These are phyloP conservation scores for Notothenia rossii DNA, from an alignment of 2,113 vertebrate species.

Conservation along the genomic window DNA sequence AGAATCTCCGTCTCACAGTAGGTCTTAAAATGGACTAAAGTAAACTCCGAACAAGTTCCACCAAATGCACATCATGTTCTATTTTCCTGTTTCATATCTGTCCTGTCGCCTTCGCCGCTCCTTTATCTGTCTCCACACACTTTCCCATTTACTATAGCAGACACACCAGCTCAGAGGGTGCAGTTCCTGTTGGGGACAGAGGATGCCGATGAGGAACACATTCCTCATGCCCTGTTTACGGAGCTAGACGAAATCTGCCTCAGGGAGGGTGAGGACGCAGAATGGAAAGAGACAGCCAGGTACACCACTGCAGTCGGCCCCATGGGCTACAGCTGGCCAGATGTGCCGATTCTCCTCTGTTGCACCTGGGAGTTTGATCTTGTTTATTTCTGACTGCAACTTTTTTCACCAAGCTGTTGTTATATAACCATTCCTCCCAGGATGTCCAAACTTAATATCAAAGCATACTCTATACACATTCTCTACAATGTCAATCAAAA, in stretches of 20 bases:
- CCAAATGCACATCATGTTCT: neutral
- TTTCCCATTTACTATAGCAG: slow-evolving; percentile 67
- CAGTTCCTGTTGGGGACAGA: slow-evolving; percentile 98
- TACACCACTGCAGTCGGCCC: slow-evolving; percentile 56
- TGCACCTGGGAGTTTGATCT: slow-evolving; percentile 21
- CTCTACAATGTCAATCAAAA: neutral
- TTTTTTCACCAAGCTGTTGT: neutral
- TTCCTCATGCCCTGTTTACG: slow-evolving; percentile 98
- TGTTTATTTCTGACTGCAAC: neutral
- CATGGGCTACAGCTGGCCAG: slow-evolving; percentile 5
- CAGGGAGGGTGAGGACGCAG: slow-evolving; percentile 95
- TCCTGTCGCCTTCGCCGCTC: neutral
- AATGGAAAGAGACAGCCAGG: slow-evolving; percentile 99
- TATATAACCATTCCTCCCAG: neutral
- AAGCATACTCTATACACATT: too few species aligned
- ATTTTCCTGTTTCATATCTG: neutral
- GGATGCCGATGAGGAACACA: slow-evolving; percentile 97
- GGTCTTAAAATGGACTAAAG: slow-evolving; percentile 31
- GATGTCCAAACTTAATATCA: neutral
- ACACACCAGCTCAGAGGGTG: slow-evolving; percentile 97
- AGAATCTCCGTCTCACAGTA: slow-evolving; percentile 96
- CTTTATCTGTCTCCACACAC: neutral
- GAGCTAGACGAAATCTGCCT: slow-evolving; percentile 98
- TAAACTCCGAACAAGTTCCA: neutral
- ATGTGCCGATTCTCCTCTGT: neutral